A percentile compares a stretch with the other conserved stretches of the same genome.
Conservation (phyloP, 2,888 invertebrate genomes). For the Cactoblastis cactorum region DNA sequence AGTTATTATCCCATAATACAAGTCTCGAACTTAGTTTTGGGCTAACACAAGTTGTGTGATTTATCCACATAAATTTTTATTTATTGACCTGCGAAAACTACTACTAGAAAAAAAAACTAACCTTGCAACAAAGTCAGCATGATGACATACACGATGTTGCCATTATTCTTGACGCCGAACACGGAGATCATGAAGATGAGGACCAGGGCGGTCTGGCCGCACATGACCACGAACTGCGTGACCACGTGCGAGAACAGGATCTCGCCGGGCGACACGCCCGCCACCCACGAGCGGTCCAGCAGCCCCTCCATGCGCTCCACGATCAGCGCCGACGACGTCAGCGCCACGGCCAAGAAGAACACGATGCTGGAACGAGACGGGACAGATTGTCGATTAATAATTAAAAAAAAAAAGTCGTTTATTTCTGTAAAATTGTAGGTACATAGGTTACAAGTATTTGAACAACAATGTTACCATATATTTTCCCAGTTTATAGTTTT, state of each 20-base stretch:
- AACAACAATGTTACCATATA: no score
- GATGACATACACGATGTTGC: conserved; percentile 91
- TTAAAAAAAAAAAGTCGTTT: no score
- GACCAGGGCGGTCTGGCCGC: conserved; percentile 94
- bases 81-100: no score
- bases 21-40: no score
- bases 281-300: conserved; percentile 95
- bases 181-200: conserved; percentile 94
- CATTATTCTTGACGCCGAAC: conserved; percentile 93
- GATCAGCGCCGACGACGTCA: conserved; percentile 94
- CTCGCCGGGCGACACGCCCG: conserved; percentile 94
- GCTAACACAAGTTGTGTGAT: no score
- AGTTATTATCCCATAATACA: no score
- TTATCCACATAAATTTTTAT: no score
- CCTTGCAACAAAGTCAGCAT: conserved; percentile 92
- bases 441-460: no score
- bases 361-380: conserved; percentile 84
- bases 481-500: no score
- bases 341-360: conserved; percentile 96
- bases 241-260: conserved; percentile 95
- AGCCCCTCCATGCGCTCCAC: conserved; percentile 95
- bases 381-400: no score
- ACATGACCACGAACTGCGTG: conserved; percentile 97
- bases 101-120: conserved; percentile 23
- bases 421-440: no score